Evolutionary conservation across 1,140 invertebrate genomes (phyloP), one percentile per base, ranked within the genome.

Genomic region (Drosophila eugracilis): DNA sequence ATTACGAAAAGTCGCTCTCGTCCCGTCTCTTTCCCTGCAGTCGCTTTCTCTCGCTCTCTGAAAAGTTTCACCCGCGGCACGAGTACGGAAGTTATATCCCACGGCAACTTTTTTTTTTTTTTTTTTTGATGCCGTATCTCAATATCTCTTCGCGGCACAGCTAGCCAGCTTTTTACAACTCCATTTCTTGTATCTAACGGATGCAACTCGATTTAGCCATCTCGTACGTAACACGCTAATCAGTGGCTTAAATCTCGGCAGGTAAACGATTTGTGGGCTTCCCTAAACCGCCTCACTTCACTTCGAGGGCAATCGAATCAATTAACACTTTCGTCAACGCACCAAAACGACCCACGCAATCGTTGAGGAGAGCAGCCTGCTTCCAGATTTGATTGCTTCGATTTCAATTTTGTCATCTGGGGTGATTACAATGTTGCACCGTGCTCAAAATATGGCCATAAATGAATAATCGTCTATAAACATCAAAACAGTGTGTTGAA

Each of bases 21-120:
- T 28, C 39, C 7, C 37, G 28, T 36, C 53, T 59, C 39, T 30
- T 45, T 28, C 39, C 32, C 66, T 48, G 26, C 53, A 74, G 36
- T 39, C 65, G 22, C 69, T 53, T 60, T 52, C 70, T 63, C 69
- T 37, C 37, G 39, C 55, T 52, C 57, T 52, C 44, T 19, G 17
- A 34, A 60, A 70, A 78, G 74, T 78, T 72, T 78, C 78, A 76
- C 83, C 70, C 79, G 55, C 17, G 78, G 75, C 84, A 83, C 78
- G 78, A 88, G 75, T 89, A 66, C 84, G 83, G 83, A 88, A 88
- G 83, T 89, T 88, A 88, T 88, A 88, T 88, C 84, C 78, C 83
- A 86, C 83, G 71, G 84, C 83, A 69, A 66, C 62, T 65, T 39
- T 44, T 17, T 39, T 39, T 39, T 39, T 3, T 14, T 17, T 12